Conservation (phyloP, 2,113 vertebrate species). For the Salminus brasiliensis region DNA sequence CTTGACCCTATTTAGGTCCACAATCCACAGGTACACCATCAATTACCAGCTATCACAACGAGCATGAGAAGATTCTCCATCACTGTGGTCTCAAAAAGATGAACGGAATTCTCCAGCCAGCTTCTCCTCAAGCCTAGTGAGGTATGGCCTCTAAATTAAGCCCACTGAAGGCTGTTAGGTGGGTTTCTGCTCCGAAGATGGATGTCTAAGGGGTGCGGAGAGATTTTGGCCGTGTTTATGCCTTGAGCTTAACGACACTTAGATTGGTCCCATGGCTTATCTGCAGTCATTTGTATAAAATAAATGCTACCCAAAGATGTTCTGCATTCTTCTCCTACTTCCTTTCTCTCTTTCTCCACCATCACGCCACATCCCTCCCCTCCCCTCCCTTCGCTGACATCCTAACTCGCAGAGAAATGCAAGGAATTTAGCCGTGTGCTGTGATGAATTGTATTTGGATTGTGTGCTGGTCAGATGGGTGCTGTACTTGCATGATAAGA, state of each 20-base stretch:
- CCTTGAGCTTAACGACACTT: slow-evolving; percentile 36
- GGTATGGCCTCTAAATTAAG: slow-evolving; percentile 2
- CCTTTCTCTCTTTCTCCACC: not conserved
- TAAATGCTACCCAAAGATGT: not conserved
- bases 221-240: slow-evolving; percentile 36
- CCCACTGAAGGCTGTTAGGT: slow-evolving; percentile 3
- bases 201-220: slow-evolving; percentile 6
- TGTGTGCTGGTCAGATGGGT: not conserved
- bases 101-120: not conserved
- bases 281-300: not conserved
- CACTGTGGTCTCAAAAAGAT: not conserved
- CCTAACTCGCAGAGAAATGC: not conserved
- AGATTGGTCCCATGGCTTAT: not conserved
- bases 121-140: not conserved
- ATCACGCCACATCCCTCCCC: not conserved
- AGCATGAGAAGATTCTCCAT: not conserved
- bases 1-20: too few relatives aligned
- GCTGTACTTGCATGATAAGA: slow-evolving; percentile 17
- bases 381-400: not conserved
- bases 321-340: not conserved
- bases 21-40: not conserved
- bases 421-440: not conserved
- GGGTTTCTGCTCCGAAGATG: not conserved
- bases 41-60: not conserved
- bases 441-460: slow-evolving; percentile 25